Conservation (phyloP, 2,797 vertebrate genomes). For the Pantherophis alleghaniensis region DNA sequence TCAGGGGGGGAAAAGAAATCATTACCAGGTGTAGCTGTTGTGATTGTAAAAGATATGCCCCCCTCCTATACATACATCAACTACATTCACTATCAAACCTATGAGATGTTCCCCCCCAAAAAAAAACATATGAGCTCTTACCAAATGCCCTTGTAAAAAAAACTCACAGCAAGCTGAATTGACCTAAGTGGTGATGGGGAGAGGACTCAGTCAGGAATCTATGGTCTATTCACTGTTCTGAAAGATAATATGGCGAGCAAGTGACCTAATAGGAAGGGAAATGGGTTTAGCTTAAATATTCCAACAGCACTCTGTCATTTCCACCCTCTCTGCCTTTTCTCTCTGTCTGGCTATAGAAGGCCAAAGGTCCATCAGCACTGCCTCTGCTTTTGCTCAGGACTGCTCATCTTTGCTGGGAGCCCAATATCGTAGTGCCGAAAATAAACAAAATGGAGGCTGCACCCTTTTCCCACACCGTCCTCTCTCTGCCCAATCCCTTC, state of each 20-base stretch:
- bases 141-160: background rate
- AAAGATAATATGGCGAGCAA: background rate
- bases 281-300: background rate
- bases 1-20: background rate
- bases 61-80: slow-evolving; percentile 76
- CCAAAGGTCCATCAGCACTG: background rate
- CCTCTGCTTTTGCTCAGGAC: background rate
- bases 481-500: background rate
- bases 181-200: background rate
- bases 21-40: background rate
- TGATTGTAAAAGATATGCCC: slow-evolving; percentile 46
- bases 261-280: background rate
- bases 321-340: background rate
- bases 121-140: background rate
- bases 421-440: background rate
- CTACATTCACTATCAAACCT: background rate
- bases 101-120: background rate
- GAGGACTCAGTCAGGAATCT: background rate
- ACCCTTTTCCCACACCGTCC: background rate
- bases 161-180: background rate
- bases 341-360: background rate
- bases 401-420: background rate
- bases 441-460: background rate
- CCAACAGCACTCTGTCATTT: background rate
- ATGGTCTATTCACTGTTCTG: background rate